phyloP scores from a whole-genome alignment of 2,113 vertebrate genomes.

The Dissostichus mawsoni region DNA sequence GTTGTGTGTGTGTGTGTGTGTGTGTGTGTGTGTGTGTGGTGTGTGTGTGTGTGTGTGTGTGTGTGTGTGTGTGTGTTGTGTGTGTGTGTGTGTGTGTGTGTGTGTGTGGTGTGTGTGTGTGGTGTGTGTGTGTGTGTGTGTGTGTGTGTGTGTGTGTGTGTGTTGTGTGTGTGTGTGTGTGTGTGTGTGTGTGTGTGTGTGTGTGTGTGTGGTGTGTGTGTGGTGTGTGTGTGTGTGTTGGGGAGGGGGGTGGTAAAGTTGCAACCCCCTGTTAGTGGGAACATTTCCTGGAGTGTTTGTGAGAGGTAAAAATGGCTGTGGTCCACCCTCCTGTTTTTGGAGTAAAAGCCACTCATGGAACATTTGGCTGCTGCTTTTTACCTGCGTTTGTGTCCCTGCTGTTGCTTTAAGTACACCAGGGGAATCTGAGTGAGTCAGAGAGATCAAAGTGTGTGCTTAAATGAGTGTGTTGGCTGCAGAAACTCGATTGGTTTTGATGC shows the following conservation, averaged over 20 bases:
- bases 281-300: slow-evolving; percentile 25
- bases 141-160: neutral
- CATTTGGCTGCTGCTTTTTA: slow-evolving; percentile 39
- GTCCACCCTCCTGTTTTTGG: slow-evolving; percentile 28
- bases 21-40: slow-evolving; percentile 10
- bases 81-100: neutral
- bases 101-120: slow-evolving; percentile 11
- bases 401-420: neutral
- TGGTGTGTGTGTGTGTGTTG: slow-evolving; percentile 4
- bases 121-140: slow-evolving; percentile 3
- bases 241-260: slow-evolving; percentile 42
- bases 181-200: slow-evolving; percentile 10
- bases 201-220: neutral
- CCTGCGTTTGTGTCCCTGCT: neutral
- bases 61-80: slow-evolving; percentile 6
- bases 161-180: slow-evolving; percentile 9
- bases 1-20: slow-evolving; percentile 1
- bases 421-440: neutral
- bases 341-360: slow-evolving; percentile 42
- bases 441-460: neutral
- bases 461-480: neutral
- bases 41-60: slow-evolving; percentile 10
- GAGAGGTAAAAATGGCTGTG: slow-evolving; percentile 19
- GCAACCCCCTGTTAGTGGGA: slow-evolving; percentile 37
- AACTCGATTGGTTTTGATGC: neutral